Base-by-base conservation (phyloP, 23 tunicate genomes). In the Corella eumyota region DNA sequence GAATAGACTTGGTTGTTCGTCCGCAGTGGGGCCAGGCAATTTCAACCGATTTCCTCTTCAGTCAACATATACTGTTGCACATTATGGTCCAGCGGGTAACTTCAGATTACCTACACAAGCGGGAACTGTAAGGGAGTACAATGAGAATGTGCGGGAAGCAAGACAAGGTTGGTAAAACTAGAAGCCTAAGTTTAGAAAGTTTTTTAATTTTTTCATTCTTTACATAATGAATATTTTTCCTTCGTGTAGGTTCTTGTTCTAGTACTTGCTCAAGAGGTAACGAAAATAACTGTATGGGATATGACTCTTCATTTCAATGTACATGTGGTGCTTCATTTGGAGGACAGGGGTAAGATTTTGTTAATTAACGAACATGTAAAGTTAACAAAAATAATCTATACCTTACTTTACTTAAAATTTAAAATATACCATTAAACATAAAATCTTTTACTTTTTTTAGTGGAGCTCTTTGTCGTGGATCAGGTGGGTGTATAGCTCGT, bases 41-140 rank as follows among this genome's bases (percentile, higher is more conserved):
- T 30, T 48, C 3, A 65, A 71, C 15, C 25, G 30, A 17, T 53
- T 51, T n/a, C 53, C 72, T 2, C 46, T 31, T 38, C 40, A 51
- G 15, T 73, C 83, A 2, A 61, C 83, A 1, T 90, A 66, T 56
- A 38, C 83, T 2, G 90, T 90, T 30, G 64, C 81, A 23, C 97
- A 90, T 36, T 90, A 90, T 66, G 51, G 67, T 29, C 90, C 90
- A 9, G 91, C 70, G 0, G 97, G 97, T 13, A 90, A 90, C 52
- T 32, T 72, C 7, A 32, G 71, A 48, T 62, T 45, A 31, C 27
- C 47, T 0, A 59, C 45, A 32, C 40, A 17, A n/a, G n/a, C 2
- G 21, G 34, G 30, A 68, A 82, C 76, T 6, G 7, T 68, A 36
- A 34, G 37, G 22, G 21, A 37, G 11, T 82, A 67, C 36, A 54